Base-by-base conservation (phyloP, 2,888 invertebrate genomes). In the Phengaris arion region DNA sequence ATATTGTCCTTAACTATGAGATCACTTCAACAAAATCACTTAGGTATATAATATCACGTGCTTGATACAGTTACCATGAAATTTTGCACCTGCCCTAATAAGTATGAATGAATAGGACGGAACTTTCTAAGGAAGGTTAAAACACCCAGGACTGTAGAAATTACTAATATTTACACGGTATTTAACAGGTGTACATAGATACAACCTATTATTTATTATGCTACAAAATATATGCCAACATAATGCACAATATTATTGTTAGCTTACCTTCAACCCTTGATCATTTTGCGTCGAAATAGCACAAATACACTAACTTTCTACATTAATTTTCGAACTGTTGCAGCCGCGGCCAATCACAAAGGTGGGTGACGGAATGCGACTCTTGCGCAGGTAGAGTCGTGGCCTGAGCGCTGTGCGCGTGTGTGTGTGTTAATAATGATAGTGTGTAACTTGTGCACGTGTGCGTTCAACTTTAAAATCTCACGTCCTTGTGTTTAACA, bases 281-380 rank as follows among this genome's bases (percentile, higher is more conserved):
- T 79, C 84, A 83, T 83, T 70, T 79, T 81, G 80, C 51, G 72
- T 59, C 55, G 75, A 74, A 79, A 75, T 74, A 70, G 72, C 78
- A 78, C 79, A 76, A 77, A 75, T 77, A 82, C 87, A 88, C 87
- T 69, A 84, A 89, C 89, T 92, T 92, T 90, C 89, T 90, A 91
- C 91, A 88, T 84, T 85, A 78, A 78, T 80, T 84, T 83, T 82
- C 82, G 88, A 91, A 90, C 88, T 90, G 92, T 87, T 83, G 82
- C 80, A 87, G 88, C 83, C 87, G 81, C 87, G 88, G 85, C 87
- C 89, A 87, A 87, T 89, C 84, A 88, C 88, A 86, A 83, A 87
- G 89, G 89, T 89, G 86, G 85, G 82, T 87, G 87, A 87, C 90
- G 92, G 92, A 93, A 93, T 93, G 93, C 82, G 90, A 89, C 92